Evolutionary conservation across 2,888 invertebrate species (phyloP).

Genomic region (Elegia similella): DNA sequence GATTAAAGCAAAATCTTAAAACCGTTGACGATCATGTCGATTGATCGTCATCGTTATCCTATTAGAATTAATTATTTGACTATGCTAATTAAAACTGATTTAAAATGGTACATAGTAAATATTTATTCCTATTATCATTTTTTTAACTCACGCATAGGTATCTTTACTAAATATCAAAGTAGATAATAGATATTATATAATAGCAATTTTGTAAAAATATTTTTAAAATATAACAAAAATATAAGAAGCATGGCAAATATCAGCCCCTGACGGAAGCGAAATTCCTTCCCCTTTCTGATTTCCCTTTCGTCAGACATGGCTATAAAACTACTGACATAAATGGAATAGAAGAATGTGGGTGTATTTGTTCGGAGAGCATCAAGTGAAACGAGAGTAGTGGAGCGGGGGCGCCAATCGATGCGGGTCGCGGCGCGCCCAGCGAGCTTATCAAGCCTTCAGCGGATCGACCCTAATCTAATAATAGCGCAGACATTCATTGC

Average conservation of each 20-base stretch:
- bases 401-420: slow-evolving; percentile 47
- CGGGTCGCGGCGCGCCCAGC: slow-evolving; percentile 54
- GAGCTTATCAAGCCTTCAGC: slow-evolving; percentile 53
- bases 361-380: slow-evolving; percentile 38
- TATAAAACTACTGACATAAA: slow-evolving; percentile 37
- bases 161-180: too few species aligned
- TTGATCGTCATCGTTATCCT: too few species aligned
- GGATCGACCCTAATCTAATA: slow-evolving; percentile 67
- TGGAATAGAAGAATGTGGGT: slow-evolving; percentile 33
- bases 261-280: not conserved
- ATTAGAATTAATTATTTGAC: too few species aligned
- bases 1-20: not conserved
- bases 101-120: too few species aligned
- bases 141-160: too few species aligned
- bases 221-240: too few species aligned
- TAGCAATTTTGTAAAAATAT: too few species aligned
- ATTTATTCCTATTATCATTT: too few species aligned
- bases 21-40: too few species aligned
- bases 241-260: too few species aligned
- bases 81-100: too few species aligned
- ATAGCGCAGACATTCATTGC: slow-evolving; percentile 51
- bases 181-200: too few species aligned
- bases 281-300: not conserved
- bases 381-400: slow-evolving; percentile 33
- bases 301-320: slow-evolving; percentile 13